Evolutionary conservation across 2,888 invertebrate genomes (phyloP).

Genomic region (Polyploca ridens): DNA sequence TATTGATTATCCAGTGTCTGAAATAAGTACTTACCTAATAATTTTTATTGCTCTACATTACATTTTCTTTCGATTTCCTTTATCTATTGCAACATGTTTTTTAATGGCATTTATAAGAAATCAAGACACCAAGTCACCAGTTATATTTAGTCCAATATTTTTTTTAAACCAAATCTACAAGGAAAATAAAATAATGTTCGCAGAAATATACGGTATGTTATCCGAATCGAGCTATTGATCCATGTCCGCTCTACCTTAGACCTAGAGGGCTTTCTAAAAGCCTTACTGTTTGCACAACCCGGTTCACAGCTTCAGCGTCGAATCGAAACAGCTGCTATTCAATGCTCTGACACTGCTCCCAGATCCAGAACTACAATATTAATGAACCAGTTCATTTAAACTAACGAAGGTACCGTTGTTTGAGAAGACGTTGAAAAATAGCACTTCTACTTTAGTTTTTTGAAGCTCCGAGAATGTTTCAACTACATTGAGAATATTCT

Average conservation of each 20-base stretch:
- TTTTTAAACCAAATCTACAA: not conserved
- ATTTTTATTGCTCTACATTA: too few species aligned
- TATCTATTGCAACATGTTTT: slow-evolving; percentile 9
- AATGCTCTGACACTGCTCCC: slow-evolving; percentile 48
- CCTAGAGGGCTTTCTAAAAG: slow-evolving; percentile 49
- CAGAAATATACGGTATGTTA: slow-evolving; percentile 18
- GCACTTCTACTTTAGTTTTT: slow-evolving; percentile 51
- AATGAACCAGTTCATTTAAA: slow-evolving; percentile 47
- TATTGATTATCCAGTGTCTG: not conserved
- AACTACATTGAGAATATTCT: slow-evolving; percentile 38
- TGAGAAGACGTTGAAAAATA: slow-evolving; percentile 35
- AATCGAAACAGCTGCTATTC: slow-evolving; percentile 52
- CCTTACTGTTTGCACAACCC: slow-evolving; percentile 60
- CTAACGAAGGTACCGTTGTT: slow-evolving; percentile 36
- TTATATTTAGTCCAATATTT: not conserved
- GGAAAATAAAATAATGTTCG: too few species aligned
- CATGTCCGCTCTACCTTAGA: slow-evolving; percentile 34
- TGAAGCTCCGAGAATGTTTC: slow-evolving; percentile 48
- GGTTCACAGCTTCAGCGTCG: slow-evolving; percentile 45
- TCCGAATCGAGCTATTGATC: slow-evolving; percentile 38
- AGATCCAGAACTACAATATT: slow-evolving; percentile 46
- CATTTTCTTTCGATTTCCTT: too few species aligned
- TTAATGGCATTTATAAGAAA: slow-evolving; percentile 7
- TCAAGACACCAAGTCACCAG: not conserved
- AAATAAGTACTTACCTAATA: too few species aligned